A percentile compares a stretch with the other conserved stretches of the same genome.
Conservation (phyloP, 2,113 vertebrate genomes). For the Excalfactoria chinensis region DNA sequence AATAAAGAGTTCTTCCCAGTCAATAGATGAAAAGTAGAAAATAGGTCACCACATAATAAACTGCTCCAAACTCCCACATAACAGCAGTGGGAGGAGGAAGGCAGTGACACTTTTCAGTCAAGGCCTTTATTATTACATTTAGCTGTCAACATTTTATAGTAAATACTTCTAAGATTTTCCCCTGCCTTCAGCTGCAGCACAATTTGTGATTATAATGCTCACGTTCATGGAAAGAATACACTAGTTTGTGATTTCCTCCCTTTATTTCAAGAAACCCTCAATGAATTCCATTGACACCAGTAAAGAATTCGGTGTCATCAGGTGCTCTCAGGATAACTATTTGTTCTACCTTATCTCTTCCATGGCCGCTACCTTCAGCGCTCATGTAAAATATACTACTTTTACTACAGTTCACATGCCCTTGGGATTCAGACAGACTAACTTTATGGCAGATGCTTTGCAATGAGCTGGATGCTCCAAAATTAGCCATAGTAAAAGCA, state of each 20-base stretch:
- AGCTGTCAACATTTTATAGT: not conserved
- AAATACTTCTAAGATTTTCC: not conserved
- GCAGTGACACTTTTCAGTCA: not conserved
- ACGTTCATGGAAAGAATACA: not conserved
- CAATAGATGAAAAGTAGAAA: not conserved
- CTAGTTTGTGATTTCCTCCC: too few relatives aligned
- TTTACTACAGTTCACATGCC: not conserved
- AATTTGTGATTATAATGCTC: not conserved
- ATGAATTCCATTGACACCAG: accelerated
- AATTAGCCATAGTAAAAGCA: not conserved
- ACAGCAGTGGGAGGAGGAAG: not conserved
- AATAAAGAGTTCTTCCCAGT: not conserved
- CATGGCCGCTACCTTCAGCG: not conserved
- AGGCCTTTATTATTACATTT: not conserved
- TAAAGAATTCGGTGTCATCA: not conserved
- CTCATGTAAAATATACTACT: not conserved
- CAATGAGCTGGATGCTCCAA: not conserved
- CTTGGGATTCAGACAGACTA: too few relatives aligned
- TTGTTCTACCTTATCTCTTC: not conserved
- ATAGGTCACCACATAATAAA: not conserved
- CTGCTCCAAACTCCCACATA: constrained; percentile 8
- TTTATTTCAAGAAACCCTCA: not conserved
- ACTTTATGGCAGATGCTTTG: not conserved
- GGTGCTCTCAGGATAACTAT: not conserved
- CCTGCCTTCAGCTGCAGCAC: not conserved